Percentiles rank a stretch among this genome's conserved stretches.
Conservation (phyloP, 1,140 invertebrate species). For the Bombus haemorrhoidalis region DNA sequence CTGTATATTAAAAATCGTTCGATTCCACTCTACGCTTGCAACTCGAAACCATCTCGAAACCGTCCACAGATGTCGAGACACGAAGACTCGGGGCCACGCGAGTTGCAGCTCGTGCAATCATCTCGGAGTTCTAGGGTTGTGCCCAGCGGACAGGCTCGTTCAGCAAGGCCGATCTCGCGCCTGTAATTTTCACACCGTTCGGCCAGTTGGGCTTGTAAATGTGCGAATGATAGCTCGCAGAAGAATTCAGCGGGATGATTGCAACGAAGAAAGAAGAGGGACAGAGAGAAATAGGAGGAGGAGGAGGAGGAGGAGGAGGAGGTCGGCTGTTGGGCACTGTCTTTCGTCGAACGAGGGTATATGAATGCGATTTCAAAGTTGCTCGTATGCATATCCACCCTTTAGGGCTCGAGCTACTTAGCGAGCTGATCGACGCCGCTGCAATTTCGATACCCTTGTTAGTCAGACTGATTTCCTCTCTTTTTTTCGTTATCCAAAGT, state of each 20-base stretch:
- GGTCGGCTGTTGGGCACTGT: conserved; percentile 32
- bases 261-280: neutral
- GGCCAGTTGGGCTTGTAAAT: conserved; percentile 77
- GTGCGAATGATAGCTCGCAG: conserved; percentile 76
- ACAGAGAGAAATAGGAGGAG: neutral
- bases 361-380: conserved; percentile 55
- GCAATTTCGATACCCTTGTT: conserved; percentile 67
- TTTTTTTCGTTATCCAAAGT: too few species aligned
- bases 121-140: conserved; percentile 63
- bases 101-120: conserved; percentile 73
- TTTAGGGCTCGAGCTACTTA: conserved; percentile 45
- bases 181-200: conserved; percentile 81
- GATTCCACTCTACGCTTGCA: neutral
- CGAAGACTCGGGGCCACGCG: conserved; percentile 44
- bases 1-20: neutral
- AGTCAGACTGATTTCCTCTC: conserved; percentile 9
- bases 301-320: neutral
- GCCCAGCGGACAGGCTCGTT: conserved; percentile 60
- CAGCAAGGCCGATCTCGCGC: conserved; percentile 52
- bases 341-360: conserved; percentile 54
- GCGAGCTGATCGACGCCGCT: conserved; percentile 41
- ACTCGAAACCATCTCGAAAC: neutral
- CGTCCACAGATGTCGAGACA: conserved; percentile 8
- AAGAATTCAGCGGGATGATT: conserved; percentile 50
- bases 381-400: conserved; percentile 57